These are phyloP conservation scores for Aphelocoma californica DNA, from an alignment of 2,797 vertebrate species.

Conservation along the genomic window DNA sequence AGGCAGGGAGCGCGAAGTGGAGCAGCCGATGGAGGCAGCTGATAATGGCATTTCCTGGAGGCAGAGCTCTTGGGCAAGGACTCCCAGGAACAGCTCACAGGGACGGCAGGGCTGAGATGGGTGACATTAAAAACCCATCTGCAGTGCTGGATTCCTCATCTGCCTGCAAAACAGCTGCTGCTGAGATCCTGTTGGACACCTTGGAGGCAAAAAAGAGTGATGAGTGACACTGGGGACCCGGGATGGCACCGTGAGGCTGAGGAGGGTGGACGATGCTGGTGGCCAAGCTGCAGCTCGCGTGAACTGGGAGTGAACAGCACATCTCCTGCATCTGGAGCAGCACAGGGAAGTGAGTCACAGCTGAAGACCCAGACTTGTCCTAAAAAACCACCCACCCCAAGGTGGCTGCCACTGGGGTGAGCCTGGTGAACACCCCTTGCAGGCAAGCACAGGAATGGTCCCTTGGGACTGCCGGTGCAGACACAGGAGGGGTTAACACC, in stretches of 20 bases:
- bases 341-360: background rate
- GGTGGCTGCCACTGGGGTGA: rapidly evolving
- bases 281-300: rapidly evolving
- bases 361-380: background rate
- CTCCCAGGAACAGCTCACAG: background rate
- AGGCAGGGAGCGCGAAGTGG: background rate
- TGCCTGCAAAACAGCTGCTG: rapidly evolving
- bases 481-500: rapidly evolving
- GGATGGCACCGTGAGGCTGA: rapidly evolving
- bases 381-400: background rate
- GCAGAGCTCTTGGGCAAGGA: background rate
- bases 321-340: background rate
- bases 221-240: background rate
- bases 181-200: background rate
- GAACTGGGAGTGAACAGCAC: background rate
- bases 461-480: rapidly evolving
- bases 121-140: background rate
- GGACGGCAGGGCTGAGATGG: rapidly evolving
- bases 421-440: rapidly evolving
- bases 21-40: background rate
- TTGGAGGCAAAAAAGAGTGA: rapidly evolving
- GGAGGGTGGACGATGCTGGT: background rate
- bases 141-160: background rate
- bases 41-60: constrained; percentile 32
- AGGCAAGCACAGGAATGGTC: background rate